These are phyloP conservation scores for Heterocephalus glaber DNA, from an alignment of 2,113 vertebrate genomes.

Conservation along the genomic window DNA sequence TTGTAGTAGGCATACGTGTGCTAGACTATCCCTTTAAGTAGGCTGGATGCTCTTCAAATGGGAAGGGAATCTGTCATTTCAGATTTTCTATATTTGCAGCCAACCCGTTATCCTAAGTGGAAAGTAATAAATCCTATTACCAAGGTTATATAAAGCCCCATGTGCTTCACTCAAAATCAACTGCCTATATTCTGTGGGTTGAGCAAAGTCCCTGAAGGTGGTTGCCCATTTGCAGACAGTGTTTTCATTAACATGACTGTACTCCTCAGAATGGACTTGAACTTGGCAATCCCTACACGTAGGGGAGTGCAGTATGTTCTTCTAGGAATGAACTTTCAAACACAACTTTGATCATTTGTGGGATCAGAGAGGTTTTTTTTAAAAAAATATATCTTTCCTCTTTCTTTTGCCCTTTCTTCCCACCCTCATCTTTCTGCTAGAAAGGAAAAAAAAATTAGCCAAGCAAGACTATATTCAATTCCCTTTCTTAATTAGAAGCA, in stretches of 20 bases:
- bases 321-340: not conserved
- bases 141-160: not conserved
- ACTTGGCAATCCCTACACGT: not conserved
- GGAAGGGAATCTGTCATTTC: not conserved
- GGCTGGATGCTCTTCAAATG: not conserved
- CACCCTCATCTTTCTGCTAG: not conserved
- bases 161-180: not conserved
- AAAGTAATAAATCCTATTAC: not conserved
- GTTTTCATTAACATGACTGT: not conserved
- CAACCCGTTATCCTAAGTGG: not conserved
- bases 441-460: constrained; percentile 1
- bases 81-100: not conserved
- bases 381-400: not conserved
- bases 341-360: not conserved
- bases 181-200: not conserved
- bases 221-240: rapidly evolving
- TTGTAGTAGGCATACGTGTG: rapidly evolving
- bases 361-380: not conserved
- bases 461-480: constrained; percentile 63
- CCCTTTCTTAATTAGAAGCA: constrained; percentile 69
- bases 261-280: not conserved
- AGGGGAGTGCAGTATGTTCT: not conserved
- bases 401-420: constrained; percentile 20
- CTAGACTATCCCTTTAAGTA: not conserved
- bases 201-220: not conserved